Conservation (phyloP, 2,888 invertebrate species). For the Oeneis ivallda region DNA sequence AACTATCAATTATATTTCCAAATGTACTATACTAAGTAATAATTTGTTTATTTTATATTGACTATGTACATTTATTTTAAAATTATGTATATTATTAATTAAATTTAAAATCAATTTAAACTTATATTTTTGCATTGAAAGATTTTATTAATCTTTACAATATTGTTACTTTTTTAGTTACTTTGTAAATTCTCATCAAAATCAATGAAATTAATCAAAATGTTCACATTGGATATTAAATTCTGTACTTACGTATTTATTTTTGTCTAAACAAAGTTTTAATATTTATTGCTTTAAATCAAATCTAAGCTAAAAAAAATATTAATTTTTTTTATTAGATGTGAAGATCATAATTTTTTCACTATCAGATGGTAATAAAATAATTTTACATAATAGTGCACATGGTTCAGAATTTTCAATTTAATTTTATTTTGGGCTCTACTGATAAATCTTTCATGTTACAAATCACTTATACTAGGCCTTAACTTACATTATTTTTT, state of each 20-base stretch:
- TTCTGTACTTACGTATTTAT: too few species aligned
- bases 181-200: neutral
- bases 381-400: too few species aligned
- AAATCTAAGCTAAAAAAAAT: neutral
- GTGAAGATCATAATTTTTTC: neutral
- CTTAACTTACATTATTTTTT: conserved; percentile 15
- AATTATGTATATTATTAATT: too few species aligned
- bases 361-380: neutral
- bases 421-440: neutral
- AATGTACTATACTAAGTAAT: too few species aligned
- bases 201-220: neutral
- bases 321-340: neutral
- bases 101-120: too few species aligned
- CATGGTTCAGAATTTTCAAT: neutral
- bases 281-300: neutral
- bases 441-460: neutral
- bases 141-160: neutral
- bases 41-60: too few species aligned
- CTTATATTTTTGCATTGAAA: too few species aligned
- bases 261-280: too few species aligned
- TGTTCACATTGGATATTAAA: neutral
- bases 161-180: neutral
- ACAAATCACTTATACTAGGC: conserved; percentile 9
- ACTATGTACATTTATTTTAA: too few species aligned
- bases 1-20: too few species aligned